Conservation (phyloP, 2,113 vertebrate genomes). For the Silurus meridionalis region DNA sequence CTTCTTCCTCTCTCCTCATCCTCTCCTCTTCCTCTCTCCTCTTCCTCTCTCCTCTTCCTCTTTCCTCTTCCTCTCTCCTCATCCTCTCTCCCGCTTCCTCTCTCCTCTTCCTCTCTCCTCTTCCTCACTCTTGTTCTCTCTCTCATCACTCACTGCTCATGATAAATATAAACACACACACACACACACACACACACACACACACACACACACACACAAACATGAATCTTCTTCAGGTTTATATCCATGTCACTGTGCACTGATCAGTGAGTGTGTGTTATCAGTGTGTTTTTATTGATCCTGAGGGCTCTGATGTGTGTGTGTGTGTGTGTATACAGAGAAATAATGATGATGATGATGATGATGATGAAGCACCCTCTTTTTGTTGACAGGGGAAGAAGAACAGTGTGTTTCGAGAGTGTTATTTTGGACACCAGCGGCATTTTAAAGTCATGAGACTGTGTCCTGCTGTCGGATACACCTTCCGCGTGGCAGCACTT, state of each 20-base stretch:
- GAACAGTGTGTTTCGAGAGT: slow-evolving; percentile 93
- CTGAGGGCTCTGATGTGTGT: neutral
- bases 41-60: too few relatives aligned
- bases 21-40: neutral
- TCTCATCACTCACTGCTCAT: neutral
- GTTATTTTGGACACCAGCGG: slow-evolving; percentile 91
- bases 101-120: too few relatives aligned
- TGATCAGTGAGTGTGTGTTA: neutral
- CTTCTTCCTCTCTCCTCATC: too few relatives aligned
- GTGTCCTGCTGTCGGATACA: slow-evolving; percentile 91
- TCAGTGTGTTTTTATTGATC: neutral
- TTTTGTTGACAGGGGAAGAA: slow-evolving; percentile 82
- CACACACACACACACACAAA: neutral
- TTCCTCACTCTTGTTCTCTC: neutral
- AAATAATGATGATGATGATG: neutral
- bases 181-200: neutral
- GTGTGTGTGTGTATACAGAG: neutral
- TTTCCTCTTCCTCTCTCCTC: too few relatives aligned
- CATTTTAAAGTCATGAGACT: slow-evolving; percentile 92
- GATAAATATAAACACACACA: neutral
- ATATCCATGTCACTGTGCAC: neutral
- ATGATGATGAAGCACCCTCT: neutral
- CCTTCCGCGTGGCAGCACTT: slow-evolving; percentile 91
- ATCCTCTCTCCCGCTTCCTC: too few relatives aligned
- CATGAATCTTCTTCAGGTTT: neutral